Conservation (phyloP, 2,113 vertebrate genomes). For the Strix aluco region DNA sequence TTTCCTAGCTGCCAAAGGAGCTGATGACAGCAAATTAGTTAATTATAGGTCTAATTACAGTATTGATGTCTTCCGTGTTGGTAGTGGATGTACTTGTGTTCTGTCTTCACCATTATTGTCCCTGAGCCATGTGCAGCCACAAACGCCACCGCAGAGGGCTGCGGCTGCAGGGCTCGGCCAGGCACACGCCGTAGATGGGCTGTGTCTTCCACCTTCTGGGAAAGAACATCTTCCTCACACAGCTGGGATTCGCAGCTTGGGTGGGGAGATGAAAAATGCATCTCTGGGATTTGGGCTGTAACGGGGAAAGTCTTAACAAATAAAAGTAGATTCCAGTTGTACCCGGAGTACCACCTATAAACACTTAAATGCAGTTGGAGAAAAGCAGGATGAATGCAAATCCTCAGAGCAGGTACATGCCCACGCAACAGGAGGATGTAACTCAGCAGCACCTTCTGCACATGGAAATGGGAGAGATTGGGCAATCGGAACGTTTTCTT, state of each 20-base stretch:
- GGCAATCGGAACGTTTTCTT: fast-evolving
- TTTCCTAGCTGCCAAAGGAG: neutral
- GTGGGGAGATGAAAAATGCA: neutral
- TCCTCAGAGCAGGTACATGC: neutral
- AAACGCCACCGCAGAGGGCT: fast-evolving
- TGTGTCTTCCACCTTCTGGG: neutral
- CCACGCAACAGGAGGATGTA: neutral
- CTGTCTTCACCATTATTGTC: fast-evolving
- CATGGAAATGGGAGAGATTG: neutral
- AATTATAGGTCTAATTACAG: neutral
- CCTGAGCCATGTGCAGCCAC: neutral
- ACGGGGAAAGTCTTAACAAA: too few species aligned
- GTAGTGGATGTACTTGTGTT: neutral
- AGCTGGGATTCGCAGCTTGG: neutral
- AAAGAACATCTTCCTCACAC: neutral
- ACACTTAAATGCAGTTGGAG: fast-evolving
- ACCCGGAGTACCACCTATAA: fast-evolving
- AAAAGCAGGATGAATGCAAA: fast-evolving
- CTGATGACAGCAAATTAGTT: neutral
- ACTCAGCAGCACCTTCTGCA: neutral
- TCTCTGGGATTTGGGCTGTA: neutral
- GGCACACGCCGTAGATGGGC: fast-evolving
- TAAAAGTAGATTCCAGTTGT: fast-evolving
- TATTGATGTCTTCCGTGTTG: neutral
- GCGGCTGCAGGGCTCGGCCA: neutral